Conservation (phyloP, 2,113 vertebrate genomes). For the Oryctolagus cuniculus region DNA sequence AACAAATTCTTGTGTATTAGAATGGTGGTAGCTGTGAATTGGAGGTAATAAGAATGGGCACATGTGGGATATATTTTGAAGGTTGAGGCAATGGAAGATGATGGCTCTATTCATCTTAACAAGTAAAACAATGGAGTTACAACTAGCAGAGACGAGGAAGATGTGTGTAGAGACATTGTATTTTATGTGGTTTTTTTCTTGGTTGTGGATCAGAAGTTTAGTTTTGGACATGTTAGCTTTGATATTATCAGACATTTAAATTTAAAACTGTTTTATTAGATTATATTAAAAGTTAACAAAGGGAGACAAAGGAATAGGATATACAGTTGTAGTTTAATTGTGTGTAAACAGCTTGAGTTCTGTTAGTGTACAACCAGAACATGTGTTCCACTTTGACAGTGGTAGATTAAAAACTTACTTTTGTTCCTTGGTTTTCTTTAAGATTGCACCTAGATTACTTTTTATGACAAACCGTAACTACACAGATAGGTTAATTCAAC, state of each 20-base stretch:
- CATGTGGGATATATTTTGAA: background rate
- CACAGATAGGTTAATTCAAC: background rate
- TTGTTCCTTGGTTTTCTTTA: background rate
- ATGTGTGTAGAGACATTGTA: background rate
- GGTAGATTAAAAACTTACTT: slow-evolving; percentile 21
- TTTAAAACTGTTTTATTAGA: background rate
- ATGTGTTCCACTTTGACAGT: background rate
- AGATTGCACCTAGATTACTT: background rate
- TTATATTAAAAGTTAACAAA: background rate
- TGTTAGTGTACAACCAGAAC: background rate
- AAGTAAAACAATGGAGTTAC: background rate
- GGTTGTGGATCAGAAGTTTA: background rate
- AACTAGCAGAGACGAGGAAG: background rate
- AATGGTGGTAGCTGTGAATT: background rate
- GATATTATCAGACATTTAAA: background rate
- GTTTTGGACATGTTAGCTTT: slow-evolving; percentile 28
- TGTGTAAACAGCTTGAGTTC: background rate
- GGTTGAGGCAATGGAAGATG: background rate
- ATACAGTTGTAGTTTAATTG: background rate
- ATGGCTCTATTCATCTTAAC: background rate
- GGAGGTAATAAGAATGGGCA: background rate
- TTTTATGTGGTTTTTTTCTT: background rate
- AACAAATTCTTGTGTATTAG: background rate
- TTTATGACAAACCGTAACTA: background rate
- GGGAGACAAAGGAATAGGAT: background rate